A percentile compares a stretch with the other conserved stretches of the same genome.
phyloP scores from a whole-genome alignment of 2,888 invertebrate genomes.

The Hololepta plana region DNA sequence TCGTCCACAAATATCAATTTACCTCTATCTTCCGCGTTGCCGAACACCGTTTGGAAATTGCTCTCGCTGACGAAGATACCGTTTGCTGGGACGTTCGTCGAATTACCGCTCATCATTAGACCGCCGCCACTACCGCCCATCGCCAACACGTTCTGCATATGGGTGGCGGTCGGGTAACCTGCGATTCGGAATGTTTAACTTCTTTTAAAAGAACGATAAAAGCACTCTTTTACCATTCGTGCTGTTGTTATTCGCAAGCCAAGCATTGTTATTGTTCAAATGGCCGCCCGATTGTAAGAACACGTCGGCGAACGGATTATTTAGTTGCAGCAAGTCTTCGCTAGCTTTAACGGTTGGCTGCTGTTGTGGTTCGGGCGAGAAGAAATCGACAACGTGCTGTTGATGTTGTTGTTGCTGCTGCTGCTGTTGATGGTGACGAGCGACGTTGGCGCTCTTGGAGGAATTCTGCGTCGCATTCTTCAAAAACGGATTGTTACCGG shows the following conservation, averaged over 20 bases:
- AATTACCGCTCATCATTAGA: too few species aligned
- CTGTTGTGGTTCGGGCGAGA: conserved; percentile 46
- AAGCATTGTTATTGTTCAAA: conserved; percentile 25
- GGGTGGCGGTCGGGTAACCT: conserved; percentile 6
- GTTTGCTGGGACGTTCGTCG: conserved; percentile 24
- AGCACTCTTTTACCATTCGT: neutral
- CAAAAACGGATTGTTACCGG: conserved; percentile 71
- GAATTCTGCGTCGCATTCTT: conserved; percentile 31
- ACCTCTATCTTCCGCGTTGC: conserved; percentile 49
- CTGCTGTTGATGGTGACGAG: conserved; percentile 13
- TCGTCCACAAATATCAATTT: too few species aligned
- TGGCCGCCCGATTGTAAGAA: conserved; percentile 12
- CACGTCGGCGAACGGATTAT: conserved; percentile 78
- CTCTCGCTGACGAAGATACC: conserved; percentile 64
- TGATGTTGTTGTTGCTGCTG: conserved; percentile 18
- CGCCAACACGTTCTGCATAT: neutral
- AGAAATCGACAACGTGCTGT: conserved; percentile 75
- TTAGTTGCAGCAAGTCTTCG: conserved; percentile 73
- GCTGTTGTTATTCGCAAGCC: conserved; percentile 34
- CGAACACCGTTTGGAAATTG: conserved; percentile 77
- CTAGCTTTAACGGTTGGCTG: conserved; percentile 71
- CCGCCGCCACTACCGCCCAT: conserved; percentile 10
- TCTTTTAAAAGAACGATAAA: too few species aligned
- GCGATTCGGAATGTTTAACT: too few species aligned
- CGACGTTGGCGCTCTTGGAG: conserved; percentile 14